Evolutionary conservation across 2,113 vertebrate genomes (phyloP).

Genomic region (Gopherus flavomarginatus): DNA sequence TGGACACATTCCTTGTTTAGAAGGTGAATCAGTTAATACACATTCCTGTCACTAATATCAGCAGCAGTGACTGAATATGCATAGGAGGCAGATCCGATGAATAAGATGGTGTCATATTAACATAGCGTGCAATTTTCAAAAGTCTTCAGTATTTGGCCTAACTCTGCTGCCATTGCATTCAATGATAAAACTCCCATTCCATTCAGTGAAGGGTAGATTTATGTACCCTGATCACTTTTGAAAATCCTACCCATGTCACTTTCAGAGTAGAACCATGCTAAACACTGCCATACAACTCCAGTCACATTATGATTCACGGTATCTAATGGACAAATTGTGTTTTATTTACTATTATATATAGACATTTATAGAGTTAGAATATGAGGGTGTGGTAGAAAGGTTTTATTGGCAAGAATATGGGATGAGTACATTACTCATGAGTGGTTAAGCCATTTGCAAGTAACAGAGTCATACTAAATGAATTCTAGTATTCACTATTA

Average conservation of each 20-base stretch:
- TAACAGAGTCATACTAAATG: accelerated
- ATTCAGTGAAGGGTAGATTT: background rate
- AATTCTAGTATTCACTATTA: background rate
- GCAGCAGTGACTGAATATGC: background rate
- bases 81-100: background rate
- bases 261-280: background rate
- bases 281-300: background rate
- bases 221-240: background rate
- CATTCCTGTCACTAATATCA: background rate
- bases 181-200: background rate
- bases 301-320: background rate
- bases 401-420: background rate
- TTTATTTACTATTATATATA: background rate
- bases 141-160: background rate
- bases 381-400: background rate
- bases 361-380: background rate
- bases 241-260: accelerated
- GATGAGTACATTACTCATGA: background rate
- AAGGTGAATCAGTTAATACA: background rate
- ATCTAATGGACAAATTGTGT: background rate
- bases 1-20: accelerated
- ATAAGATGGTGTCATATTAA: background rate
- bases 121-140: background rate
- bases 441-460: background rate
- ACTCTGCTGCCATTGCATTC: background rate